These are phyloP conservation scores for Chloropsis cyanopogon DNA, from an alignment of 2,113 vertebrate genomes.

Conservation along the genomic window DNA sequence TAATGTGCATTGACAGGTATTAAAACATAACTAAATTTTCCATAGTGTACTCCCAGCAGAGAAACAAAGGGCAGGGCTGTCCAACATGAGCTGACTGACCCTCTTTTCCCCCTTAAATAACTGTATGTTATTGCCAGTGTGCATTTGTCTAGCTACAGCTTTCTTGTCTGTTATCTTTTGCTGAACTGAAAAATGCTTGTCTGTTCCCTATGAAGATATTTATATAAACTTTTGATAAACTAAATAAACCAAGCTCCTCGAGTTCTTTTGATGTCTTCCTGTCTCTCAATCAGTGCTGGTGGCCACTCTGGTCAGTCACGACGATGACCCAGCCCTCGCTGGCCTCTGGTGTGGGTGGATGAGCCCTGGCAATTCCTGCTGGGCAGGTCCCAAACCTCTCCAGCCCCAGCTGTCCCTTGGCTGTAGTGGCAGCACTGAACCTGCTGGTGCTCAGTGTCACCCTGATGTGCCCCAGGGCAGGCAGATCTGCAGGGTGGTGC, in stretches of 20 bases:
- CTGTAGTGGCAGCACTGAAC: neutral
- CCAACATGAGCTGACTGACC: neutral
- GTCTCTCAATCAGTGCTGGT: neutral
- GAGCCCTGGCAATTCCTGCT: neutral
- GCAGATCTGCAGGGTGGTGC: neutral
- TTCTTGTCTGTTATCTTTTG: neutral
- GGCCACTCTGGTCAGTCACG: neutral
- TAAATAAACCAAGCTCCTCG: constrained; percentile 42
- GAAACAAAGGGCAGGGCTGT: neutral
- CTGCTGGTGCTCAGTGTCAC: neutral
- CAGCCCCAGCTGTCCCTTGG: neutral
- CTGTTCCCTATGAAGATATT: constrained; percentile 12
- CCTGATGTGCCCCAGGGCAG: neutral
- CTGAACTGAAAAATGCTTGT: constrained; percentile 24
- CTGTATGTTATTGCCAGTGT: neutral
- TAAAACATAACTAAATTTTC: neutral
- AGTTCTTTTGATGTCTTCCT: constrained; percentile 29
- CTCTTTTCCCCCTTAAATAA: neutral
- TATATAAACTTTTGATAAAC: constrained; percentile 42
- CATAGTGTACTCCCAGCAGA: neutral
- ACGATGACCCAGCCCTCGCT: fast-evolving
- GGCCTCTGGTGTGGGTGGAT: neutral
- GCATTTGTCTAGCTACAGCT: neutral
- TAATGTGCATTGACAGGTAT: neutral
- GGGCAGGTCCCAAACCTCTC: neutral